Conservation (phyloP, 1,140 invertebrate species). For the Palaemon carinicauda region DNA sequence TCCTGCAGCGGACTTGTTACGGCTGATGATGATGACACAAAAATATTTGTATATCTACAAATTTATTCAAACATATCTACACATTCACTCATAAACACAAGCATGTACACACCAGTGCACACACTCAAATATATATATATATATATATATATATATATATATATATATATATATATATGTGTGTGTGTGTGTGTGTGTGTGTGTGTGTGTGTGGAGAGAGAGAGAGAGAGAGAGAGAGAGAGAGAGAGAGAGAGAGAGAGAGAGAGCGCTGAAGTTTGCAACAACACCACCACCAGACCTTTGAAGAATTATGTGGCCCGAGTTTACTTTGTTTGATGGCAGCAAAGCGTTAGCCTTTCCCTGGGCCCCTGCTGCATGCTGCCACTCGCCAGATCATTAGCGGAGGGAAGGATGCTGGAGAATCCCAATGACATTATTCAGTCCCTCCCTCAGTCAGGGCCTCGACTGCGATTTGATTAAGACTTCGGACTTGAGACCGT, state of each 20-base stretch:
- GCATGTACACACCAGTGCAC: too few species aligned
- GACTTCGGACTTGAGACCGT: constrained; percentile 45
- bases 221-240: neutral
- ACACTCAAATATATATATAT: constrained; percentile 24
- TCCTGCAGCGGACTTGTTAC: too few species aligned
- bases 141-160: constrained; percentile 21
- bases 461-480: constrained; percentile 50
- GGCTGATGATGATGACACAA: too few species aligned
- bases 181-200: constrained; percentile 7
- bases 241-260: neutral
- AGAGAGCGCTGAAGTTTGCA: too few species aligned
- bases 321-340: too few species aligned
- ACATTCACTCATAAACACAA: too few species aligned
- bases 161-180: constrained; percentile 13
- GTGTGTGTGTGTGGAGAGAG: neutral
- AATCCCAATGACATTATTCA: constrained; percentile 51
- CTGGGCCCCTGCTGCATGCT: neutral
- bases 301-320: too few species aligned
- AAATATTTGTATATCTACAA: too few species aligned
- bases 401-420: constrained; percentile 23
- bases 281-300: neutral
- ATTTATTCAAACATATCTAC: too few species aligned
- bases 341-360: neutral
- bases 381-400: constrained; percentile 27
- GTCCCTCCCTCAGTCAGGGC: constrained; percentile 39